phyloP scores from a whole-genome alignment of 2,113 vertebrate genomes.

The Acanthisitta chloris region DNA sequence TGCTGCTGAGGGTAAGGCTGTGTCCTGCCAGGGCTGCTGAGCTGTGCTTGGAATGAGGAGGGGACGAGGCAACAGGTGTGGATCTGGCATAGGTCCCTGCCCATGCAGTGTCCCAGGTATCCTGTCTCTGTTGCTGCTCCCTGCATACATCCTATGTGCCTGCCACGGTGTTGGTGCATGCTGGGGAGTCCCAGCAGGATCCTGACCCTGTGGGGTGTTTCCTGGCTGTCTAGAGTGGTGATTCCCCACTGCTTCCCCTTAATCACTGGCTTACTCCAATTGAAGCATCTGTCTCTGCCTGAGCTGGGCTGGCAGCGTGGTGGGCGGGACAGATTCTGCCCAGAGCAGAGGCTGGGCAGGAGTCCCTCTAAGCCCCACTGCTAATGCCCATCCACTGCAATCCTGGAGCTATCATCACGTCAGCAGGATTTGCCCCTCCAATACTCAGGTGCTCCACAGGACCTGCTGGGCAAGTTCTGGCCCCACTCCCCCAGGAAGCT shows the following conservation, averaged over 20 bases:
- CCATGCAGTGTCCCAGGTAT: not conserved
- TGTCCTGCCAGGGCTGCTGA: not conserved
- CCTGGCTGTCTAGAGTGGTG: not conserved
- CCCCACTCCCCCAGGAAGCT: fast-evolving
- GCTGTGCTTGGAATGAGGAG: fast-evolving
- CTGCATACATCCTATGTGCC: fast-evolving
- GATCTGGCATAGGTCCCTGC: not conserved
- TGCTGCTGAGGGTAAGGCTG: not conserved
- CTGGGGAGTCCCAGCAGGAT: not conserved
- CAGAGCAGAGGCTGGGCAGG: not conserved
- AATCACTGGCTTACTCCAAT: not conserved
- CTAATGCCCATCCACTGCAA: fast-evolving
- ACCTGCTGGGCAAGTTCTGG: not conserved
- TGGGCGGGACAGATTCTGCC: not conserved
- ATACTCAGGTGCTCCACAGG: not conserved
- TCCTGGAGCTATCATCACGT: not conserved
- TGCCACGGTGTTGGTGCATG: fast-evolving
- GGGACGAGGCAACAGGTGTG: fast-evolving
- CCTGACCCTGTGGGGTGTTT: not conserved
- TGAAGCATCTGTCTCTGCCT: fast-evolving
- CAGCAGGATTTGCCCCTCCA: not conserved
- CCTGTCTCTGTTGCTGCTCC: not conserved
- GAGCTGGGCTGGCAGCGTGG: not conserved
- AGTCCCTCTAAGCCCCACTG: not conserved
- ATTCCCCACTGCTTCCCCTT: not conserved